These are phyloP conservation scores for Myiotriccus ornatus DNA, from an alignment of 2,797 vertebrate species.

Conservation along the genomic window DNA sequence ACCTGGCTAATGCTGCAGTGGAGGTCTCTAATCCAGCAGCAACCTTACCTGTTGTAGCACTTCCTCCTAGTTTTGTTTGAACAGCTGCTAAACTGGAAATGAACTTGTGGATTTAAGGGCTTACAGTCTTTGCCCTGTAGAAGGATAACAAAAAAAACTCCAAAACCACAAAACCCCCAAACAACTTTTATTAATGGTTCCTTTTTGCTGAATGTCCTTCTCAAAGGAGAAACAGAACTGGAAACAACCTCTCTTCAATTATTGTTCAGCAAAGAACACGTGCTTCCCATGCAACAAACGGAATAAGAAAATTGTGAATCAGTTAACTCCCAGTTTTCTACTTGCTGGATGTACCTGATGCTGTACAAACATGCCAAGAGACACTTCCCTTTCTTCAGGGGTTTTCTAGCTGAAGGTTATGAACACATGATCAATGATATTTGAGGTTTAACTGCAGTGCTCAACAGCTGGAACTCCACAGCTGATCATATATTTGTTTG, in stretches of 20 bases:
- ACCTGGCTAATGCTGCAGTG: background rate
- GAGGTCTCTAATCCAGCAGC: background rate
- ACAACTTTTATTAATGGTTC: background rate
- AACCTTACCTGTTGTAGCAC: background rate
- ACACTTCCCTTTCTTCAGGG: background rate
- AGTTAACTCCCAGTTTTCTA: background rate
- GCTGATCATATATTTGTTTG: background rate
- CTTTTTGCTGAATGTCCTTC: background rate
- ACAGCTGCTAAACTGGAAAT: slow-evolving; percentile 53
- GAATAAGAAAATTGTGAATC: background rate
- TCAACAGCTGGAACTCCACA: background rate
- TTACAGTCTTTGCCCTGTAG: slow-evolving; percentile 23
- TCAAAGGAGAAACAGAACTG: background rate
- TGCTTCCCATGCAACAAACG: background rate
- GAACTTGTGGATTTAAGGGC: slow-evolving; percentile 19
- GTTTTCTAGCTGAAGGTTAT: background rate
- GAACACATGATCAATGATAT: background rate
- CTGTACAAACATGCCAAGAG: background rate
- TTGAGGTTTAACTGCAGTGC: background rate
- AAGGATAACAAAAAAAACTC: background rate
- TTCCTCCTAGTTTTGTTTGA: slow-evolving; percentile 23
- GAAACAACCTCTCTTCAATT: background rate
- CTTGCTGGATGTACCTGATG: background rate
- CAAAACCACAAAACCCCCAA: background rate
- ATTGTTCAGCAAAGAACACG: background rate